Base-by-base conservation (phyloP, 2,888 invertebrate genomes). In the Deilephila elpenor region DNA sequence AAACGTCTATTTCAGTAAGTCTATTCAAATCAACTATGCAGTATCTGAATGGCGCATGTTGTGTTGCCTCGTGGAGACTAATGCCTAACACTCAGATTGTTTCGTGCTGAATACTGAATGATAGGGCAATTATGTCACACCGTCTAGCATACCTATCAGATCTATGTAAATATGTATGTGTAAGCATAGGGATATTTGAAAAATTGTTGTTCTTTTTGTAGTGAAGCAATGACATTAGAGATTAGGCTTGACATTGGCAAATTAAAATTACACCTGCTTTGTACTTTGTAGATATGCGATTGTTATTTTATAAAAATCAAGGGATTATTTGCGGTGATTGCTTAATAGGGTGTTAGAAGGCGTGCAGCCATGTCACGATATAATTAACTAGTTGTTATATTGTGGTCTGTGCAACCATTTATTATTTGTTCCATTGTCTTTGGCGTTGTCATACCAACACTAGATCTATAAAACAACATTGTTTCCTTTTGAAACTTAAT, bases 301-400 rank as follows among this genome's bases (percentile, higher is more conserved):
- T 44, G 11, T 3, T 14, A 11, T 44, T 44, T 44, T 14, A 56
- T 56, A 56, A 56, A 56, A 56, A n/a, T n/a, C 19, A 0, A 5
- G 56, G n/a, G n/a, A n/a, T n/a, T 56, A 56, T 56, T 56, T 56
- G n/a, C 5, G 56, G 19, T 17, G n/a, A 56, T 56, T 56, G n/a
- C 17, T 56, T 56, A 56, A 56, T 44, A 44, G 44, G 44, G 44
- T 44, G 56, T 56, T n/a, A 17, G 56, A 56, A 56, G n/a, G 56
- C 56, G 56, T 7, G 56, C 5, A 14, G n/a, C n/a, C 17, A 56
- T n/a, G n/a, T 56, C 56, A 56, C 56, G 56, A 56, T n/a, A 56
- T 56, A 56, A 56, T 56, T n/a, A 56, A 56, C 56, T 56, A n/a
- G 56, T 56, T 56, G 56, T n/a, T 56, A 56, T 56, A n/a, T 56